Conservation (phyloP, 2,888 invertebrate species). For the Gasteruption jaculator region DNA sequence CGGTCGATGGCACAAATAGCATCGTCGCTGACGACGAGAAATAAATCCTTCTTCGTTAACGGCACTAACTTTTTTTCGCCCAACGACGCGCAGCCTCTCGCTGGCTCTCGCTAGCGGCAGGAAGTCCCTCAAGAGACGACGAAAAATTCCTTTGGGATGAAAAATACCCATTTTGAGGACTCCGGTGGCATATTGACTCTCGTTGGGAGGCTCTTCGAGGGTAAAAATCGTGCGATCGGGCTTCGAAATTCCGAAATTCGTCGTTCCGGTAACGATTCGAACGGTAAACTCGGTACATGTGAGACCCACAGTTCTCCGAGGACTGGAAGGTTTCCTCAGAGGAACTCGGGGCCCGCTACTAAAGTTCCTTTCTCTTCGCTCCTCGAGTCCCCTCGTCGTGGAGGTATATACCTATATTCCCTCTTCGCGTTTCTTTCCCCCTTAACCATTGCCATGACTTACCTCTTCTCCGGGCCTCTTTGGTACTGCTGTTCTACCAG, state of each 20-base stretch:
- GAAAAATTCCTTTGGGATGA: too few relatives aligned
- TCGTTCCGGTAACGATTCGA: constrained; percentile 13
- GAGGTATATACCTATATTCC: neutral
- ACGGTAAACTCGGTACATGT: constrained; percentile 22
- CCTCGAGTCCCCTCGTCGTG: constrained; percentile 17
- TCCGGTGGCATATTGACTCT: constrained; percentile 1
- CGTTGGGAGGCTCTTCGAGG: constrained; percentile 5
- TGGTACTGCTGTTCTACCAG: constrained; percentile 44
- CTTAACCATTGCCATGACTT: neutral
- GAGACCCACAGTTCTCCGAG: constrained; percentile 43
- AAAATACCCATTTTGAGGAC: too few relatives aligned
- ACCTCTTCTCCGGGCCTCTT: constrained; percentile 7
- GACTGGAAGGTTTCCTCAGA: constrained; percentile 44
- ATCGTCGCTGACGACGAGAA: too few relatives aligned
- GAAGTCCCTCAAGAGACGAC: too few relatives aligned
- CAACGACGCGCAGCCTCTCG: too few relatives aligned
- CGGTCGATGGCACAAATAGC: too few relatives aligned
- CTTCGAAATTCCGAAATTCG: constrained; percentile 21
- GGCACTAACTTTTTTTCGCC: too few relatives aligned
- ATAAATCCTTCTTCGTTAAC: too few relatives aligned
- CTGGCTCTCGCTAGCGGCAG: too few relatives aligned
- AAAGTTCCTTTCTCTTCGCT: constrained; percentile 22
- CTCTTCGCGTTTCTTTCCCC: constrained; percentile 8
- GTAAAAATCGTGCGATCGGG: constrained; percentile 9
- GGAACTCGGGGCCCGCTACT: constrained; percentile 40